Percentiles rank a stretch among this genome's conserved stretches.
Evolutionary conservation across 1,140 invertebrate genomes (phyloP).

Genomic region (Ruditapes philippinarum): DNA sequence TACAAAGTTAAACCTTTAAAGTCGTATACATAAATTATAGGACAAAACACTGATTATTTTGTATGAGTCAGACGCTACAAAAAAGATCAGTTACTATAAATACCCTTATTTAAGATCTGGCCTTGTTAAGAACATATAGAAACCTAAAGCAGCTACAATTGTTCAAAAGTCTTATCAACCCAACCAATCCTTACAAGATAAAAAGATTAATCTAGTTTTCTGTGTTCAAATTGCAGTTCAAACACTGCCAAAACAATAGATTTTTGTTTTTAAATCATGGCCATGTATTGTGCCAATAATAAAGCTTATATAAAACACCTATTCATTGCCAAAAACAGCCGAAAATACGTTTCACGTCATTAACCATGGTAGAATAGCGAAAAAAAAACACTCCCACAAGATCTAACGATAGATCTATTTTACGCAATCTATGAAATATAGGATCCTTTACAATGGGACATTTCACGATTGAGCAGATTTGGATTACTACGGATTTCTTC

Average conservation of each 20-base stretch:
- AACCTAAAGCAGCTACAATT: not conserved
- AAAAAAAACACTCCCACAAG: conserved; percentile 1
- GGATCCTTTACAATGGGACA: too few species aligned
- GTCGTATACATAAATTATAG: too few species aligned
- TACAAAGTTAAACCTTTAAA: too few species aligned
- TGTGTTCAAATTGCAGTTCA: not conserved
- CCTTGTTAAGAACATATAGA: not conserved
- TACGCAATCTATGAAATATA: too few species aligned
- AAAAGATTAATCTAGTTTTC: not conserved
- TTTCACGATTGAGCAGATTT: not conserved
- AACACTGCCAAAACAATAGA: conserved; percentile 18
- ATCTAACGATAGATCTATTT: not conserved
- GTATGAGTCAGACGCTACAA: too few species aligned
- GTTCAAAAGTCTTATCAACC: not conserved
- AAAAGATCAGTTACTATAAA: not conserved
- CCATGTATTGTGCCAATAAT: conserved; percentile 24
- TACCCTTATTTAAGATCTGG: not conserved
- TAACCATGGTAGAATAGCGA: not conserved
- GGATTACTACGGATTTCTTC: not conserved
- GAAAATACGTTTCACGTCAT: not conserved
- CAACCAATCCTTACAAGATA: not conserved
- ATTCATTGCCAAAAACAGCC: not conserved
- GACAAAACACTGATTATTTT: too few species aligned
- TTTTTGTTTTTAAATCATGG: not conserved
- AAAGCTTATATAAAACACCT: conserved; percentile 26